A percentile compares a stretch with the other conserved stretches of the same genome.
These are phyloP conservation scores for Geopemphigus sp. DNA, from an alignment of 1,140 invertebrate species.

Conservation along the genomic window DNA sequence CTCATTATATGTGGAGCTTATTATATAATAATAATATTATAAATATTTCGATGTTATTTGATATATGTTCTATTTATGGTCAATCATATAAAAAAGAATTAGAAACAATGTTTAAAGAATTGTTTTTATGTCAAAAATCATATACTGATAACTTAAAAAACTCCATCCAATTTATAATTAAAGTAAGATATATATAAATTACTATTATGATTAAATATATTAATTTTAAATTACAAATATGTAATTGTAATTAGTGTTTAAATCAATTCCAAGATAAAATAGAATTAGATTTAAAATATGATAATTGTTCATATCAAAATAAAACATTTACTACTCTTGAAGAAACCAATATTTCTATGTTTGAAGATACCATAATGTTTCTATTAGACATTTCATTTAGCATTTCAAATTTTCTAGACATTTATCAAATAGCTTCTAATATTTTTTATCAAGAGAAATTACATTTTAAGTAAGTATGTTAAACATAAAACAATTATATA, in stretches of 20 bases:
- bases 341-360: neutral
- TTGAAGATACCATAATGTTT: constrained; percentile 35
- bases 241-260: constrained; percentile 21
- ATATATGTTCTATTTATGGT: constrained; percentile 24
- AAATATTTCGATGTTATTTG: constrained; percentile 25
- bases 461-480: neutral
- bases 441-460: constrained; percentile 33
- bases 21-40: constrained; percentile 26
- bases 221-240: neutral
- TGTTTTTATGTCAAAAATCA: constrained; percentile 27
- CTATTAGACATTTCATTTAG: constrained; percentile 39
- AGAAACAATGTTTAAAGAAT: neutral
- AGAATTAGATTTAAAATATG: constrained; percentile 29
- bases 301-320: neutral
- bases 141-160: constrained; percentile 33
- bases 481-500: neutral
- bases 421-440: constrained; percentile 11
- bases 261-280: constrained; percentile 40
- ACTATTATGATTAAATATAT: neutral
- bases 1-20: constrained; percentile 13
- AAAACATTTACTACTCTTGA: neutral
- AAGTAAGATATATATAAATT: constrained; percentile 8
- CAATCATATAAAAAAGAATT: constrained; percentile 26
- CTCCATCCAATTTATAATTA: constrained; percentile 22
- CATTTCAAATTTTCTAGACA: constrained; percentile 27